Evolutionary conservation across 2,113 vertebrate species (phyloP), one percentile per base, ranked within the genome.

Genomic region (Casuarius casuarius): DNA sequence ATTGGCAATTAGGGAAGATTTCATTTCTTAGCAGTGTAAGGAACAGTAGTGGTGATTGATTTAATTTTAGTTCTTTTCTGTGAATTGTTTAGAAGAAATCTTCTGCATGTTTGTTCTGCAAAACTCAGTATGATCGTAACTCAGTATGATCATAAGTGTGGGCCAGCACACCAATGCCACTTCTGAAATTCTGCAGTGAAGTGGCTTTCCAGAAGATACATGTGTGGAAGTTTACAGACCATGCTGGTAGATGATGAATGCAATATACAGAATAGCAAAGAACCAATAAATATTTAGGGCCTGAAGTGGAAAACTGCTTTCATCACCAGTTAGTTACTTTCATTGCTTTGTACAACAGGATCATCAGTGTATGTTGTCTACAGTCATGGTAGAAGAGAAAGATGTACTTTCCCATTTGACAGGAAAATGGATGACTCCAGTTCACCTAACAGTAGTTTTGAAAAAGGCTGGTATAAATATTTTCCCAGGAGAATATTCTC

Each of bases 391-490:
- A 29, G 90, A 87, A 48, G 84, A 91, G 29, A 71, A 96, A 19
- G 76, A 94, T 7, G 96, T 98, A 11, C 91, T 98, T 23, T 93
- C 97, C 29, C 67, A 97, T 10, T 25, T 99, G 42, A 72, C 97
- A 75, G 99, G 98, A 46, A 98, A 97, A 91, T 99, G 99, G 99
- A 98, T 98, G 98, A 98, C 93, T 19, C 96, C 95, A 10, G 4
- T 96, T 4, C 84, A 75, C 40, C 98, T 99, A 63, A 98, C 98
- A 90, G 72, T 40, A 48, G 97, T 98, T 78, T 95, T 99, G 98
- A 97, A 97, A 83, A 95, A 94, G 9, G 94, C 98, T 0, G 99
- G 99, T 54, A 56, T 99, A 93, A 99, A 99, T 96, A 96, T 99
- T 92, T 99, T 99, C 87, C 99, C 99, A 5, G 97, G 96, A 4